Evolutionary conservation across 2,797 vertebrate genomes (phyloP).

Genomic region (Oryzias sinensis): DNA sequence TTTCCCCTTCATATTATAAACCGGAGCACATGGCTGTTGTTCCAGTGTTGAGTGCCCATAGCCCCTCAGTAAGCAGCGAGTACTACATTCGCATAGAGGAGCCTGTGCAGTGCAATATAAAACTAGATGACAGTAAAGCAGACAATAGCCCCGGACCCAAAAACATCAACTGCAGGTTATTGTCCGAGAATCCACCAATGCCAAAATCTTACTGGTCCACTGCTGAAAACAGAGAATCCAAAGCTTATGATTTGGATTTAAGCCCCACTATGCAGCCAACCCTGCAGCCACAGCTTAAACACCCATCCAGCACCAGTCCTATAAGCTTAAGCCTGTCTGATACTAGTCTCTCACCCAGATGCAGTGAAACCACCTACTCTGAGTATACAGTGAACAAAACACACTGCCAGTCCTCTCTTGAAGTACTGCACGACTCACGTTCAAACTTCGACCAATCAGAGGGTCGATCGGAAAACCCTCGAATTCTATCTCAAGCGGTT

Average conservation of each 20-base stretch:
- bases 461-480: constrained; percentile 73
- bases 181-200: constrained; percentile 43
- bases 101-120: constrained; percentile 80
- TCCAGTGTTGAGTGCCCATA: constrained; percentile 91
- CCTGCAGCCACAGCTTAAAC: constrained; percentile 82
- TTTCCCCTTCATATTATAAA: constrained; percentile 86
- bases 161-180: constrained; percentile 59
- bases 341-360: constrained; percentile 57
- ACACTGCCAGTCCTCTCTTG: constrained; percentile 43
- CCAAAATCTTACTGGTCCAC: constrained; percentile 76
- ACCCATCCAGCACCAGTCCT: constrained; percentile 47
- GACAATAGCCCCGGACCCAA: constrained; percentile 78
- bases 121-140: constrained; percentile 81
- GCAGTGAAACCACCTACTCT: constrained; percentile 42
- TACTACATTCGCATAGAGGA: constrained; percentile 98
- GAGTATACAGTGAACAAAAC: constrained; percentile 58
- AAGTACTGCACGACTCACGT: constrained; percentile 36
- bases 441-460: constrained; percentile 52
- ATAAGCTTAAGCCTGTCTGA: constrained; percentile 51
- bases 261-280: constrained; percentile 79
- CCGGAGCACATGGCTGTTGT: constrained; percentile 85
- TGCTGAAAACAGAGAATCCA: constrained; percentile 53
- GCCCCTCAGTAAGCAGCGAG: constrained; percentile 90
- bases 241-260: constrained; percentile 75
- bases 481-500: constrained; percentile 73